Conservation (phyloP, 2,797 vertebrate species). For the Cetoscarus ocellatus region DNA sequence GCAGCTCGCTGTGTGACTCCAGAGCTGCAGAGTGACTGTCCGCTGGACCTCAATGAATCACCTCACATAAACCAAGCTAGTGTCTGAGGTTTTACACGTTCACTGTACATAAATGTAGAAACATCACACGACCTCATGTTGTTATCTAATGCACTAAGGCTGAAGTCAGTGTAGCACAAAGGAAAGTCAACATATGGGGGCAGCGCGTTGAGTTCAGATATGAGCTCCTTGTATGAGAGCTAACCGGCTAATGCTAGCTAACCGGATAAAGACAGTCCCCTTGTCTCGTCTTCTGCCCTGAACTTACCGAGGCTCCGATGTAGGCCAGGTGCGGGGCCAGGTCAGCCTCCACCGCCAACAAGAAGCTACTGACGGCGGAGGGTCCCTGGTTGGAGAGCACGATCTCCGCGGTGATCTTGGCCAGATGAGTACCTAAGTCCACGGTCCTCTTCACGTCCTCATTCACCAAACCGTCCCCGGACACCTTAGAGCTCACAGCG, state of each 20-base stretch:
- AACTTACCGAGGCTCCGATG: constrained; percentile 92
- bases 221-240: constrained; percentile 7
- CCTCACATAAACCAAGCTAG: not conserved
- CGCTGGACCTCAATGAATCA: constrained; percentile 1
- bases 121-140: not conserved
- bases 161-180: not conserved
- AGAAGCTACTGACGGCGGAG: constrained; percentile 84
- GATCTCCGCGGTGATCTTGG: constrained; percentile 92
- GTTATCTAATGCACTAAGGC: rapidly evolving
- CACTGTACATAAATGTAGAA: not conserved
- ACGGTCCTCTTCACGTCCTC: constrained; percentile 94
- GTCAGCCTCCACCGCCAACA: constrained; percentile 90
- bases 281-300: not conserved
- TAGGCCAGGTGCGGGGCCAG: constrained; percentile 90
- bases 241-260: constrained; percentile 66
- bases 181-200: not conserved
- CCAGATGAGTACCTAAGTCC: constrained; percentile 94
- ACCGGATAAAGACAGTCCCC: not conserved
- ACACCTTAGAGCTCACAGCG: constrained; percentile 48
- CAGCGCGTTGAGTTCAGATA: not conserved
- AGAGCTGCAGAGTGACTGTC: constrained; percentile 11
- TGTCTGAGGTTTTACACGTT: constrained; percentile 2
- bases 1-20: constrained; percentile 4
- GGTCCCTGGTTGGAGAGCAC: constrained; percentile 87
- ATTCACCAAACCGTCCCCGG: constrained; percentile 85